A percentile compares a stretch with the other conserved stretches of the same genome.
phyloP scores from a whole-genome alignment of 1,140 invertebrate species.

The Meloidogyne exigua region DNA sequence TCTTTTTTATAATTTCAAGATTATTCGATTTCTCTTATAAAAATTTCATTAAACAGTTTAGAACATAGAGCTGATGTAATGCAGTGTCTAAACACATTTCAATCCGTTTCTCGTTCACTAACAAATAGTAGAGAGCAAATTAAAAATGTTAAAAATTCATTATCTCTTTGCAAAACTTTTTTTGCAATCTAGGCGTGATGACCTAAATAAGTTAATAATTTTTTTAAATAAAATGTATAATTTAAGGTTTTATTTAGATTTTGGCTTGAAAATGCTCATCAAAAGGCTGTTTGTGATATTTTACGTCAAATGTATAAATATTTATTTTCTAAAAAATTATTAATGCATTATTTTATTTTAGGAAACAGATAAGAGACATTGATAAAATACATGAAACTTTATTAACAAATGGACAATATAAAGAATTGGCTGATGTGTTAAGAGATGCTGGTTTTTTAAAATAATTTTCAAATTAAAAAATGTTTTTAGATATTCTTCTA shows the following conservation, averaged over 20 bases:
- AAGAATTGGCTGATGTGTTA: conserved; percentile 50
- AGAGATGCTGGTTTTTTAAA: conserved; percentile 41
- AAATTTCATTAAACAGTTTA: conserved; percentile 47
- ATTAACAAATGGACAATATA: conserved; percentile 41
- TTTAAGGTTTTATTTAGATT: conserved; percentile 19
- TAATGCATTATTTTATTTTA: conserved; percentile 35
- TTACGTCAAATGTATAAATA: conserved; percentile 54
- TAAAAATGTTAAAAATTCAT: conserved; percentile 79
- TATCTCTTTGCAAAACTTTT: conserved; percentile 85
- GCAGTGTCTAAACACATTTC: conserved; percentile 82
- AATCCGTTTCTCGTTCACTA: conserved; percentile 71
- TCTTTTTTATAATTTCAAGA: neutral
- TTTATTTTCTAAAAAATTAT: conserved; percentile 29
- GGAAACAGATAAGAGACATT: conserved; percentile 58
- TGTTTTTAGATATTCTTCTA: conserved; percentile 41
- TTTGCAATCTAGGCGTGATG: conserved; percentile 84
- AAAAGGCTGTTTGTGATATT: conserved; percentile 52
- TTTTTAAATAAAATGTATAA: neutral
- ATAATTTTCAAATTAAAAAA: neutral
- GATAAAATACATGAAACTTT: conserved; percentile 47
- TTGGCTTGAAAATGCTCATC: conserved; percentile 62
- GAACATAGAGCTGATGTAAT: conserved; percentile 83
- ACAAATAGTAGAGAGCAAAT: conserved; percentile 76
- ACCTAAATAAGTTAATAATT: conserved; percentile 79
- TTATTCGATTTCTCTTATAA: neutral